Percentiles rank a stretch among this genome's conserved stretches.
These are phyloP conservation scores for Biston betularia DNA, from an alignment of 2,888 invertebrate genomes.

Conservation along the genomic window DNA sequence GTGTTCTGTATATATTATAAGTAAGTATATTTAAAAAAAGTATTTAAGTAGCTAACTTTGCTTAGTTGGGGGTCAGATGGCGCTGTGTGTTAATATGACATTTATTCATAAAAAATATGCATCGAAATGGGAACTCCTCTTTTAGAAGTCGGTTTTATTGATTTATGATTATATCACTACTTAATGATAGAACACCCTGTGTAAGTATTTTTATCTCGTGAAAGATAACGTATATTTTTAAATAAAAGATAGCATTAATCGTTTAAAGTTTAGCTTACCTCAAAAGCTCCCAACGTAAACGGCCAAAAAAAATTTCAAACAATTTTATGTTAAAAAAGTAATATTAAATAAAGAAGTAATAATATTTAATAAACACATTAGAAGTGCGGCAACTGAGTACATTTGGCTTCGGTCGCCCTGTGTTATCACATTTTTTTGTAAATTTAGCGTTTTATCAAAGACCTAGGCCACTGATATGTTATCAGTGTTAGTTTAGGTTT, in stretches of 20 bases:
- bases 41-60: too few relatives aligned
- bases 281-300: background rate
- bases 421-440: conserved; percentile 76
- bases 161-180: too few relatives aligned
- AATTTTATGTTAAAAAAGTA: background rate
- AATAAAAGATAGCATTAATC: background rate
- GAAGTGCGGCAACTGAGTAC: conserved; percentile 31
- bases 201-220: too few relatives aligned
- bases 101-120: too few relatives aligned
- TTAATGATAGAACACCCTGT: too few relatives aligned
- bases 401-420: conserved; percentile 57
- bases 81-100: too few relatives aligned
- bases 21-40: too few relatives aligned
- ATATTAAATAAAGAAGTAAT: background rate
- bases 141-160: too few relatives aligned
- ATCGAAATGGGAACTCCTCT: too few relatives aligned
- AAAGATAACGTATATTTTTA: too few relatives aligned
- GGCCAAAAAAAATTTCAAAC: background rate
- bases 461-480: conserved; percentile 80
- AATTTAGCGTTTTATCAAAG: conserved; percentile 81
- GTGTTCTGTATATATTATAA: too few relatives aligned
- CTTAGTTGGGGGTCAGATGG: too few relatives aligned
- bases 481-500: conserved; percentile 73
- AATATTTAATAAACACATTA: conserved; percentile 40
- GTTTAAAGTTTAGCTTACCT: background rate